These are phyloP conservation scores for Chondrosia reniformis DNA, from an alignment of 37 sponge, comb jelly and placozoan genomes.

Conservation along the genomic window DNA sequence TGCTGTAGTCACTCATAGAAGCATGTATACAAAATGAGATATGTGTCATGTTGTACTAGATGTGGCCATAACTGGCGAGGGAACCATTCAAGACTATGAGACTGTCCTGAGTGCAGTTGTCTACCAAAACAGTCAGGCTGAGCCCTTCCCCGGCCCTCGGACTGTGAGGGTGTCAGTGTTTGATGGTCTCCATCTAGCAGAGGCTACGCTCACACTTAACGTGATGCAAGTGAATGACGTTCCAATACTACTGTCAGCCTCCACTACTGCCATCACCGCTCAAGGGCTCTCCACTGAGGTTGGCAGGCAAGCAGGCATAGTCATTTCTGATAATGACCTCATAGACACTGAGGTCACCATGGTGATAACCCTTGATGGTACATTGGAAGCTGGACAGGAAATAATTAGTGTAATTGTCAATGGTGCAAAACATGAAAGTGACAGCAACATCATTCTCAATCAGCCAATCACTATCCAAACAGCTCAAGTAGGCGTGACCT, in stretches of 20 bases:
- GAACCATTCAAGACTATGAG: constrained; percentile 10
- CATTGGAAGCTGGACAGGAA: not conserved
- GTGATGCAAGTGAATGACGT: not conserved
- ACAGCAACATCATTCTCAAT: not conserved
- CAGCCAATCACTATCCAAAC: too few species aligned
- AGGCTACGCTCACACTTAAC: not conserved
- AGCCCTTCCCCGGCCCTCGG: constrained; percentile 24
- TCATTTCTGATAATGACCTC: not conserved
- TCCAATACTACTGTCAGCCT: not conserved
- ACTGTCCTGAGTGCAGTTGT: constrained; percentile 24
- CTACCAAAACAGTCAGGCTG: constrained; percentile 41
- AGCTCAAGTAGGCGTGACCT: too few species aligned
- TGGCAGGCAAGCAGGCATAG: not conserved
- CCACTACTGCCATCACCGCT: not conserved
- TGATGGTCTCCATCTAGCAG: not conserved
- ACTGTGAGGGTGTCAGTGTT: not conserved
- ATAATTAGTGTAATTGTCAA: not conserved
- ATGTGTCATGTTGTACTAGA: not conserved
- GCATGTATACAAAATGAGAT: not conserved
- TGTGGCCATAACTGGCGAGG: not conserved
- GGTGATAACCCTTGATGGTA: not conserved
- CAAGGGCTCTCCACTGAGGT: not conserved
- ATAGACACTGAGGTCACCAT: not conserved
- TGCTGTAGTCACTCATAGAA: not conserved
- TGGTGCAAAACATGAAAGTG: not conserved